Percentiles rank a stretch among this genome's conserved stretches.
Evolutionary conservation across 1,140 invertebrate species (phyloP).

Genomic region (Pseudomyrmex concolor): DNA sequence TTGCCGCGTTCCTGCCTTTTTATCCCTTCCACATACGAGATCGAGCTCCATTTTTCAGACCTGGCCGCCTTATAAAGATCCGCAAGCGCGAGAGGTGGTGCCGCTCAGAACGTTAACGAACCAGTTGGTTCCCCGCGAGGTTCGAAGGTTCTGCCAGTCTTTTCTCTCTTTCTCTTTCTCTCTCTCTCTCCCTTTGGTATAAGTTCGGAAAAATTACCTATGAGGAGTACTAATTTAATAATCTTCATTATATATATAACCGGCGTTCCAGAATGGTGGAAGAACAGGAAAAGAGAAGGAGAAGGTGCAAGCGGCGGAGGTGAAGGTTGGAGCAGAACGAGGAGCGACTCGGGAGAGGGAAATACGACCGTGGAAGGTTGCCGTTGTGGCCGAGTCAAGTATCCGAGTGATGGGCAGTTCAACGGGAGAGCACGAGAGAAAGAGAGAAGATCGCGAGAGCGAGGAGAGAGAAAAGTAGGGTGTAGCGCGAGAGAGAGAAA

Average conservation of each 20-base stretch:
- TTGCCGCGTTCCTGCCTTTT: slow-evolving; percentile 23
- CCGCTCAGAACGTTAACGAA: slow-evolving; percentile 57
- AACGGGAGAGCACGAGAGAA: slow-evolving; percentile 55
- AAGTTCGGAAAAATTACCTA: slow-evolving; percentile 65
- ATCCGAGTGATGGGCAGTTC: slow-evolving; percentile 70
- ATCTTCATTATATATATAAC: slow-evolving; percentile 76
- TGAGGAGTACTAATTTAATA: slow-evolving; percentile 82
- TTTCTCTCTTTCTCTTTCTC: no score
- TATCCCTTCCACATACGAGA: slow-evolving; percentile 5
- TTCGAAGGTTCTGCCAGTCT: slow-evolving; percentile 18
- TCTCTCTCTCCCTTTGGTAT: slow-evolving; percentile 2
- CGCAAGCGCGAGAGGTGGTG: slow-evolving; percentile 15
- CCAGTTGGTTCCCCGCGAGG: slow-evolving; percentile 49
- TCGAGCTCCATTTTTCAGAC: slow-evolving; percentile 55
- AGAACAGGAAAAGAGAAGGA: slow-evolving; percentile 39
- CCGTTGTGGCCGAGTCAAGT: slow-evolving; percentile 71
- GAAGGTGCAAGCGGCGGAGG: slow-evolving; percentile 31
- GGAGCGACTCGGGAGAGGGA: slow-evolving; percentile 45
- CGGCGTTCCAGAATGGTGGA: slow-evolving; percentile 26
- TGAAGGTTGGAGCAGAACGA: slow-evolving; percentile 55
- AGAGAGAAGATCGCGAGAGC: slow-evolving; percentile 61
- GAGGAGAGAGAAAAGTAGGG: slow-evolving; percentile 49
- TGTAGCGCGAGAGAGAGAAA: slow-evolving; percentile 55
- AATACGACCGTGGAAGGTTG: slow-evolving; percentile 71
- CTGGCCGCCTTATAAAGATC: slow-evolving; percentile 33